A percentile compares a stretch with the other conserved stretches of the same genome.
Evolutionary conservation across 2,888 invertebrate species (phyloP).

Genomic region (Ernsta delagoae): DNA sequence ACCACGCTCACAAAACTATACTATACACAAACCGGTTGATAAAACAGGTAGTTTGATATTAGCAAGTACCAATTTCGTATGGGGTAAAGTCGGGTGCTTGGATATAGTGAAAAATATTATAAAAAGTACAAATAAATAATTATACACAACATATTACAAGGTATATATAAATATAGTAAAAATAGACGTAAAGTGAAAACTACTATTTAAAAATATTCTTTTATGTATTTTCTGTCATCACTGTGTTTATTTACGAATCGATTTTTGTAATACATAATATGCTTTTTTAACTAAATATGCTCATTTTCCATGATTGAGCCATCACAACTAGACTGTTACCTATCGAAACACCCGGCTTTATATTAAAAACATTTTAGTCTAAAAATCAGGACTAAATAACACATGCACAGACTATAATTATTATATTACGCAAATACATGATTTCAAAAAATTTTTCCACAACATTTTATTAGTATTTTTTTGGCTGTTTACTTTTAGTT

Average conservation of each 20-base stretch:
- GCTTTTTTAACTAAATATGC: too few species aligned
- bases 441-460: neutral
- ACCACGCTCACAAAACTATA: slow-evolving; percentile 68
- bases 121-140: too few species aligned
- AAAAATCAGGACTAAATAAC: slow-evolving; percentile 52
- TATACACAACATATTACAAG: slow-evolving; percentile 2
- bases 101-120: neutral
- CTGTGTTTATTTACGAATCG: too few species aligned
- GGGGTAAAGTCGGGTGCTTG: slow-evolving; percentile 57
- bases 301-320: neutral
- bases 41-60: slow-evolving; percentile 46
- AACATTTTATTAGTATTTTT: too few species aligned
- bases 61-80: slow-evolving; percentile 45
- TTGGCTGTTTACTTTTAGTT: too few species aligned
- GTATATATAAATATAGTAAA: neutral
- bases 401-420: slow-evolving; percentile 60
- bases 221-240: too few species aligned
- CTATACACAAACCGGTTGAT: slow-evolving; percentile 41
- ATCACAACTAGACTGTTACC: slow-evolving; percentile 8
- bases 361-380: slow-evolving; percentile 61
- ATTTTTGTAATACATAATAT: too few species aligned
- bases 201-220: too few species aligned
- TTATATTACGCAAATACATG: slow-evolving; percentile 26
- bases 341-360: slow-evolving; percentile 55
- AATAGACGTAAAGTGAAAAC: too few species aligned